These are phyloP conservation scores for Cepaea nemoralis DNA, from an alignment of 1,140 invertebrate species.

Conservation along the genomic window DNA sequence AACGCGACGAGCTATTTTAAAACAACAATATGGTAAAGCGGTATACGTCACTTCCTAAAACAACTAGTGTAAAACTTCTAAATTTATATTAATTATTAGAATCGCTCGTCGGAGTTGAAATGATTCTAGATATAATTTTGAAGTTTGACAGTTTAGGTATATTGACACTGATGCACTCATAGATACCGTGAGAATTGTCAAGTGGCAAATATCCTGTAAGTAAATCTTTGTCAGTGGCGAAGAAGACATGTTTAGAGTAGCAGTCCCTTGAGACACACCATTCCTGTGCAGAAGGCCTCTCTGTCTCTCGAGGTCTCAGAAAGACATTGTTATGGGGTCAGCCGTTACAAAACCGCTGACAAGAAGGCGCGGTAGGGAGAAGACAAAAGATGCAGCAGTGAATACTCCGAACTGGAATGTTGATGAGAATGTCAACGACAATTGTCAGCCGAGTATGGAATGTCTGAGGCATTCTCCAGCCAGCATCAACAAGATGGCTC, in stretches of 20 bases:
- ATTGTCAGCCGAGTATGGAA: not conserved
- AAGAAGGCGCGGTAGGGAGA: conserved; percentile 7
- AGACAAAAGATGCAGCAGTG: not conserved
- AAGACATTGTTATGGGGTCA: conserved; percentile 19
- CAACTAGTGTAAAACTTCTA: not conserved
- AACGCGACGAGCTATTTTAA: no score
- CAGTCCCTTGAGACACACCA: not conserved
- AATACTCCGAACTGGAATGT: not conserved
- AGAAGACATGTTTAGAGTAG: not conserved
- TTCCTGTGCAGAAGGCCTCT: conserved; percentile 9
- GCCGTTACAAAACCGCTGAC: conserved; percentile 33
- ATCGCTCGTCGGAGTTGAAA: no score
- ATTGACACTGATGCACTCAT: no score
- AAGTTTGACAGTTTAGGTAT: no score
- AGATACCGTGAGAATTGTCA: no score
- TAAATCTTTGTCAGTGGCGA: not conserved
- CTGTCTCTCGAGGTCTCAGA: conserved; percentile 15
- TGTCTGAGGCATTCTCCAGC: not conserved
- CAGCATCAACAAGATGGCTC: not conserved
- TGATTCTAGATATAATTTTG: no score
- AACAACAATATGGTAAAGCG: no score
- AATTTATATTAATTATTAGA: no score
- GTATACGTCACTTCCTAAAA: no score
- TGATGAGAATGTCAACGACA: conserved; percentile 14
- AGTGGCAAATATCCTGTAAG: no score